These are phyloP conservation scores for Drosophila parvula DNA, from an alignment of 1,140 invertebrate species.

Conservation along the genomic window DNA sequence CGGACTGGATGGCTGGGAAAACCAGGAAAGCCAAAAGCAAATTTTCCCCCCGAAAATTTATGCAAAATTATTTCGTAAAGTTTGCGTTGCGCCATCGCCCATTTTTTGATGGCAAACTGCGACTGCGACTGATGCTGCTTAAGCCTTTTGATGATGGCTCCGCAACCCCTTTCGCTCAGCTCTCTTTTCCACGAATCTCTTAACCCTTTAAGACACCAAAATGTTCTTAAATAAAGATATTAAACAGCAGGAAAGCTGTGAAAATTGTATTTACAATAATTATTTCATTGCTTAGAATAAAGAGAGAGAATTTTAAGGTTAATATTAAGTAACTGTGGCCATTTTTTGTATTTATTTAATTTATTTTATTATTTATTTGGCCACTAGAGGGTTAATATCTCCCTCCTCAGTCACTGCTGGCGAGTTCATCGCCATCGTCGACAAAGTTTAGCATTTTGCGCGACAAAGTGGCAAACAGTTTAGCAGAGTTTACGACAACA, in stretches of 20 bases:
- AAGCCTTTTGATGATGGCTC: conserved; percentile 80
- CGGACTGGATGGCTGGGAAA: conserved; percentile 30
- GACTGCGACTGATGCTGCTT: conserved; percentile 67
- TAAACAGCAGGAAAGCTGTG: background rate
- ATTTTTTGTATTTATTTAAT: background rate
- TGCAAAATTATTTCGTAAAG: conserved; percentile 83
- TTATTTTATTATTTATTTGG: background rate
- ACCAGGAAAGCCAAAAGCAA: conserved; percentile 75
- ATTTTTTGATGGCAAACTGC: conserved; percentile 61
- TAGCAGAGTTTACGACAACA: conserved; percentile 82
- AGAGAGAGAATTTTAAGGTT: too few relatives aligned
- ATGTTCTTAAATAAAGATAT: background rate
- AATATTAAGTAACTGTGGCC: too few relatives aligned
- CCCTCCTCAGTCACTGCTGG: background rate
- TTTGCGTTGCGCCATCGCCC: conserved; percentile 71
- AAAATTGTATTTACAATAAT: background rate
- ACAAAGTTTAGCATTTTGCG: conserved; percentile 81
- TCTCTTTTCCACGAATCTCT: background rate
- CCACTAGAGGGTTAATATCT: conserved; percentile 1
- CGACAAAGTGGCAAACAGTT: conserved; percentile 82
- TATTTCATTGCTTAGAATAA: background rate
- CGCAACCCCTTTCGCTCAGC: conserved; percentile 10
- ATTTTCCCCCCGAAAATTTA: conserved; percentile 74
- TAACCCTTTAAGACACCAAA: background rate
- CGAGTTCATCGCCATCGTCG: conserved; percentile 69